A percentile compares a stretch with the other conserved stretches of the same genome.
phyloP scores from a whole-genome alignment of 2,113 vertebrate species.

The Propithecus coquereli region DNA sequence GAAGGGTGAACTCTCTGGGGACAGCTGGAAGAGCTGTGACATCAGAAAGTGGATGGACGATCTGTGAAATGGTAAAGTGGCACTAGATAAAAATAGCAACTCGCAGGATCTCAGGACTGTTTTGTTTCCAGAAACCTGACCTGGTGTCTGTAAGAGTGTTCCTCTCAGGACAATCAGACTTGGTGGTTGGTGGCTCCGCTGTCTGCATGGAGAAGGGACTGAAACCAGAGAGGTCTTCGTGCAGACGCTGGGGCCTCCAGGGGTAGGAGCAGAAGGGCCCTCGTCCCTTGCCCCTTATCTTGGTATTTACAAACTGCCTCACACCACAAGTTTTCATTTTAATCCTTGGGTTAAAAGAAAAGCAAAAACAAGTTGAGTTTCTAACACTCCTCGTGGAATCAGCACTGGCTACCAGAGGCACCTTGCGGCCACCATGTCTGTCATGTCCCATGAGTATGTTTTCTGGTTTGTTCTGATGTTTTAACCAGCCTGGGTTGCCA shows the following conservation, averaged over 20 bases:
- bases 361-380: background rate
- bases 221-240: background rate
- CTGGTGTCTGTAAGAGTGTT: background rate
- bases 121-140: background rate
- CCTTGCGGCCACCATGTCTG: background rate
- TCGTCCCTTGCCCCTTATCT: background rate
- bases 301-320: background rate
- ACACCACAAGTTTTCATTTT: background rate
- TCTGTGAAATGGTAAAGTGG: background rate
- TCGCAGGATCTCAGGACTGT: background rate
- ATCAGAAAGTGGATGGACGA: background rate
- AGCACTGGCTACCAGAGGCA: background rate
- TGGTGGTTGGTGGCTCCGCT: background rate
- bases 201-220: background rate
- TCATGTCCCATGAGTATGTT: background rate
- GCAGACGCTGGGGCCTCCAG: background rate
- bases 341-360: background rate
- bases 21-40: fast-evolving
- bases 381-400: background rate
- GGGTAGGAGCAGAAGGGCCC: background rate
- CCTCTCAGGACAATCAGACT: background rate
- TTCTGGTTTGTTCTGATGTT: background rate
- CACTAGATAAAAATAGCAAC: background rate
- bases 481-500: background rate
- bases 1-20: background rate